Conservation (phyloP, 2,113 vertebrate species). For the Ornithorhynchus anatinus region DNA sequence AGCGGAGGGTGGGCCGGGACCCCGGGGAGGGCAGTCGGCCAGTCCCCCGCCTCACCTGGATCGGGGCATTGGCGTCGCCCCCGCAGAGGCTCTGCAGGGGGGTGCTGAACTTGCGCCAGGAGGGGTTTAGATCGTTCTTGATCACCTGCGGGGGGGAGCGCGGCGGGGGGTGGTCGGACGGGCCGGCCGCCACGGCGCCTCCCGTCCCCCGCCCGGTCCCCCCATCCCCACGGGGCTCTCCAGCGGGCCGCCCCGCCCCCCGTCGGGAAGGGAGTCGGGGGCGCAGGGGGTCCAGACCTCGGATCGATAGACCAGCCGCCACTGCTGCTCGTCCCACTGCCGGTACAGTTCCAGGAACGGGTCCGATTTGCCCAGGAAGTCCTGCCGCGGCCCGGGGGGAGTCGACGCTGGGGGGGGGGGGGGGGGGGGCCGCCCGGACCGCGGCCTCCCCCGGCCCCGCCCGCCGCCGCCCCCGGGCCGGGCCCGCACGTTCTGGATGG, state of each 20-base stretch:
- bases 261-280: no score
- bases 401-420: no score
- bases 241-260: no score
- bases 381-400: constrained; percentile 71
- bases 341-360: constrained; percentile 89
- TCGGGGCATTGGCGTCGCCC: constrained; percentile 77
- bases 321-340: constrained; percentile 79
- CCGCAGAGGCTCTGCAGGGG: constrained; percentile 88
- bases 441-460: no score
- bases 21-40: no score
- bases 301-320: constrained; percentile 88
- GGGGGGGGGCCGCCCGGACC: no score
- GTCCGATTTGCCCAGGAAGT: constrained; percentile 92
- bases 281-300: no score
- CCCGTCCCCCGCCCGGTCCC: not conserved
- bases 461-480: no score
- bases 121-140: constrained; percentile 91
- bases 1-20: no score
- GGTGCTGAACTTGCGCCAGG: constrained; percentile 86
- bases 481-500: no score
- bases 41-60: constrained; percentile 83
- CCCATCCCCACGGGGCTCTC: not conserved
- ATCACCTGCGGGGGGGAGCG: constrained; percentile 76
- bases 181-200: not conserved
- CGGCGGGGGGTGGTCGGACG: not conserved